Base-by-base conservation (phyloP, 1,140 invertebrate species). In the Calosoma granatense region DNA sequence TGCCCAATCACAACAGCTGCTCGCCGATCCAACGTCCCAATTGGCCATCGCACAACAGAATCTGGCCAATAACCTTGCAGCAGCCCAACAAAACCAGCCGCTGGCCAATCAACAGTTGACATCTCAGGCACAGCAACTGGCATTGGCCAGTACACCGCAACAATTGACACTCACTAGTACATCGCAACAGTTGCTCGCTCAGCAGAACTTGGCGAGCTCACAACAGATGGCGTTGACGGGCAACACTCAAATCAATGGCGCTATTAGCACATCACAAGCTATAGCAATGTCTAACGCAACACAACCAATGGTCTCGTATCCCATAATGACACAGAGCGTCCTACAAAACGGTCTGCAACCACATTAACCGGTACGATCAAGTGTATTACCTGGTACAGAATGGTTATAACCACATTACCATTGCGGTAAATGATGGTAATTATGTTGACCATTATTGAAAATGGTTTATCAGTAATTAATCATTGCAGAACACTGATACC, bases 251-350 rank as follows among this genome's bases (percentile, higher is more conserved):
- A 69, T 71, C 36, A 70, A 65, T 23, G 64, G 66, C 2, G 52
- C 60, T 11, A 72, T 72, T 30, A 71, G 67, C 59, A 73, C 72
- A 6, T 73, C 72, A 23, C 71, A 72, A 64, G 70, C 76, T 20
- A 70, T 79, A 0, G 76, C 76, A 1, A 76, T 80, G 70, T 79
- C 77, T 1, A 78, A 76, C 58, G 69, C 76, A 3, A 75, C 75
- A 0, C 79, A 80, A 17, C 76, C 82, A 1, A 75, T 86, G 53
- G 81, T 86, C 30, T 86, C 85, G 11, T 86, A 86, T 68, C 85
- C 85, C 12, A 85, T 86, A 52, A 82, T 86, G 76, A 83, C 82
- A 20, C 82, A 84, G 56, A 70, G 66, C 56, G 58, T 61, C 26
- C 21, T 61, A 14, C 60, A 54, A 54, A 54, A 54, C 36, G 53